Evolutionary conservation across 2,113 vertebrate genomes (phyloP), one percentile per base, ranked within the genome.

Genomic region (Urocitellus parryii): DNA sequence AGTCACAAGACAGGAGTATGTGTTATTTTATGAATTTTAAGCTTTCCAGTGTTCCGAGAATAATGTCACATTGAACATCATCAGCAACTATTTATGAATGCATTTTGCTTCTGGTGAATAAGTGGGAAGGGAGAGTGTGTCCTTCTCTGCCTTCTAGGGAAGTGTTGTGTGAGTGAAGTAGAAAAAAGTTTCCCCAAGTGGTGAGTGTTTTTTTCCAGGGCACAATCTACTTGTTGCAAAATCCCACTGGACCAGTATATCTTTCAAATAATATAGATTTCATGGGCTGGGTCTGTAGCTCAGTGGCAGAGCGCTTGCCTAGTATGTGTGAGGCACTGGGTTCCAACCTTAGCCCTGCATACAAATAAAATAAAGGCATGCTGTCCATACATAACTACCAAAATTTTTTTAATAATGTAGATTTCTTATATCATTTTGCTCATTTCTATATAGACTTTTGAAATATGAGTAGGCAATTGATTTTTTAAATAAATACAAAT

Each of bases 1-100:
- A 96, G 32, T 32, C 63, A 73, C 2, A 16, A 80, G 91, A 29
- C 56, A 34, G 1, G 29, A 53, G 18, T 48, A 65, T 90, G 39
- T 37, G 65, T 91, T 94, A 70, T 39, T 53, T 81, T 53, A 42
- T 84, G 70, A 95, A 86, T 86, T 58, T 77, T 81, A 2, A 67
- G 45, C 78, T 95, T 97, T 48, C n/a, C 37, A 83, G 81, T 68
- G 67, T 93, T 58, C 56, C 76, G 94, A 97, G 56, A 68, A 32
- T 24, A 37, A 13, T 51, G 32, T 74, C 10, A 0, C 78, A 56
- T 42, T 92, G 96, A 53, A 32, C 79, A 56, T 18, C 58, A 70
- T 42, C 78, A 63, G 42, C 45, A 5, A 13, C 27, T 20, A 6
- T 24, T 94, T 96, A 76, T 29, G 93, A 83, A 58, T 53, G 32